Evolutionary conservation across 2,888 invertebrate genomes (phyloP).

Genomic region (Ormia ochracea): DNA sequence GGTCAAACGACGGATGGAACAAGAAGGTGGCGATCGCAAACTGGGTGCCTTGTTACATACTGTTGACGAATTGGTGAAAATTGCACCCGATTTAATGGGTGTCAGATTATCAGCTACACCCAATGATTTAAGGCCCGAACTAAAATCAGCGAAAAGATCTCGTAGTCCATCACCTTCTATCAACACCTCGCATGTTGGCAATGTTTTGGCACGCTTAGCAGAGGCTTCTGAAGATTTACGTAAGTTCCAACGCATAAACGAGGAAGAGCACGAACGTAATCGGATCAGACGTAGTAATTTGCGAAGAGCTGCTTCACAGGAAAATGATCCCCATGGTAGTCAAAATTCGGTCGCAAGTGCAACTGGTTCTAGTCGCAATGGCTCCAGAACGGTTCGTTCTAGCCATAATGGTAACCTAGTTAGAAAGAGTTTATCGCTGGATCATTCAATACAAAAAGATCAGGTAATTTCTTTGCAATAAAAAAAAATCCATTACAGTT

Average conservation of each 20-base stretch:
- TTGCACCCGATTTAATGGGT: constrained; percentile 84
- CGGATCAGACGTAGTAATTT: constrained; percentile 76
- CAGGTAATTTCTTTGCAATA: constrained; percentile 67
- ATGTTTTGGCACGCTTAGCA: constrained; percentile 80
- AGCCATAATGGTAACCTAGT: constrained; percentile 79
- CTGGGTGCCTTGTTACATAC: constrained; percentile 85
- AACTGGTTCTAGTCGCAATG: constrained; percentile 73
- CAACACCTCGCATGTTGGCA: constrained; percentile 72
- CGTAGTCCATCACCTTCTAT: constrained; percentile 73
- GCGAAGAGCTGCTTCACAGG: constrained; percentile 80
- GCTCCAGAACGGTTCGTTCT: constrained; percentile 71
- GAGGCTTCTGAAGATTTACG: constrained; percentile 85
- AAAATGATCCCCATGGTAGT: constrained; percentile 80
- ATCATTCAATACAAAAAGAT: constrained; percentile 80
- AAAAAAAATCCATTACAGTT: not conserved
- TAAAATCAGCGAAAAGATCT: constrained; percentile 66
- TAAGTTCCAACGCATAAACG: constrained; percentile 78
- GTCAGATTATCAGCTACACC: constrained; percentile 68
- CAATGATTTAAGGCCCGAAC: constrained; percentile 71
- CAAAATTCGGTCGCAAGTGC: constrained; percentile 72
- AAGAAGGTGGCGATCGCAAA: constrained; percentile 86
- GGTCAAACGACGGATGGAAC: constrained; percentile 79
- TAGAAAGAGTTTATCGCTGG: constrained; percentile 84
- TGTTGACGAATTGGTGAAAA: constrained; percentile 86
- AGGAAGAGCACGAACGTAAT: constrained; percentile 79